These are phyloP conservation scores for Mugil cephalus DNA, from an alignment of 2,113 vertebrate genomes.

Conservation along the genomic window DNA sequence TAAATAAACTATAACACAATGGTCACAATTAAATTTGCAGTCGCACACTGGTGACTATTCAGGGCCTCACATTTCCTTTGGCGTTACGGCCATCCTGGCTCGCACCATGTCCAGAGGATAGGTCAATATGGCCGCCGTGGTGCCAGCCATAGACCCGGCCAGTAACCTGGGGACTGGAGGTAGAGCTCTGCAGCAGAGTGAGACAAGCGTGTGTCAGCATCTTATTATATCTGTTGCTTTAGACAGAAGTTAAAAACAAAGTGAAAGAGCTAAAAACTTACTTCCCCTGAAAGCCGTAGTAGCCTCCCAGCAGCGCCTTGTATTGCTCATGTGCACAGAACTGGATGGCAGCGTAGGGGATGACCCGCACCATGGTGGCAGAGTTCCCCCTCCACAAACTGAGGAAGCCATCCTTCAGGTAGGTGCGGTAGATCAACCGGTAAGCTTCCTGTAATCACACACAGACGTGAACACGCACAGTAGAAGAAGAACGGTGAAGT, in stretches of 20 bases:
- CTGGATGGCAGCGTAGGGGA: constrained; percentile 97
- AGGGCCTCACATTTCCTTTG: constrained; percentile 95
- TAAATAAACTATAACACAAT: neutral
- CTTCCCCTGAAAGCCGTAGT: constrained; percentile 94
- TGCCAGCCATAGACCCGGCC: constrained; percentile 93
- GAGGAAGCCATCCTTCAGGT: constrained; percentile 93
- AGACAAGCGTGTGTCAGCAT: neutral
- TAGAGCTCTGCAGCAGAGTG: constrained; percentile 83
- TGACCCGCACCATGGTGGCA: constrained; percentile 97
- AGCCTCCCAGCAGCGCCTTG: constrained; percentile 90
- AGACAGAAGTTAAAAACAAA: neutral
- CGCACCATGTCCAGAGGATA: constrained; percentile 98
- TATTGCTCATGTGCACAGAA: constrained; percentile 97
- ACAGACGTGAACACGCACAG: neutral
- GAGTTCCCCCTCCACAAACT: constrained; percentile 98
- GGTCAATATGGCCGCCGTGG: constrained; percentile 91
- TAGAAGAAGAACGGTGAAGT: too few relatives aligned
- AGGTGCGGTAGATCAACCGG: constrained; percentile 93
- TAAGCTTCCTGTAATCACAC: constrained; percentile 90
- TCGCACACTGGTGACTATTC: neutral
- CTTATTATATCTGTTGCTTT: neutral
- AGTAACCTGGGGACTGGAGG: constrained; percentile 92
- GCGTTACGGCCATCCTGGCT: constrained; percentile 97
- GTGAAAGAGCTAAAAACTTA: constrained; percentile 77
- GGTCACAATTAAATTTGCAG: neutral